Evolutionary conservation across 2,113 vertebrate species (phyloP), one percentile per base, ranked within the genome.

Genomic region (Cephalopholis sonnerati): DNA sequence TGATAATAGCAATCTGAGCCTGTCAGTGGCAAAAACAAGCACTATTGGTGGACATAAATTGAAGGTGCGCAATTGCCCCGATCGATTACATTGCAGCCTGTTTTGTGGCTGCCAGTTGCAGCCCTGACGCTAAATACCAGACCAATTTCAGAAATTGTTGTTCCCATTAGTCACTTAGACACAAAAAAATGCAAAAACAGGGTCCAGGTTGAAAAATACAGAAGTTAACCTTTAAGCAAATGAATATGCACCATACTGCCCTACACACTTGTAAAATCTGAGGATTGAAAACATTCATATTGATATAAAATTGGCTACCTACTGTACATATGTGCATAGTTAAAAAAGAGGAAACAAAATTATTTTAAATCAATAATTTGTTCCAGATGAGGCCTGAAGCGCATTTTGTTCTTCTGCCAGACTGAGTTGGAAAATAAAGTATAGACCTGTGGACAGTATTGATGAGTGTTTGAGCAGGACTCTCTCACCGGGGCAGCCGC

Each of bases 381-480:
- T 61, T 84, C 54, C 64, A 77, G 51, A 71, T 39, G 63, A 25
- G 66, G 41, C 39, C 24, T 50, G 11, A 16, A 59, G 71, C 24
- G n/a, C 1, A 4, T 57, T 54, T 74, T 1, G 10, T 61, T 78
- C 48, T 36, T 32, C 67, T 76, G 59, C 25, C 74, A 41, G 57
- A 9, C 10, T 48, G 70, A 54, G 48, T 22, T 57, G 44, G 79
- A 77, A 84, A 75, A 73, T 58, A 44, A 59, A 66, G 9, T 53
- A 58, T 24, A 66, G 66, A 74, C 53, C 53, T 77, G 50, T 64
- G 48, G 76, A 67, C 41, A n/a, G 32, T 72, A 57, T 67, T 32
- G 74, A 79, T 36, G 70, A 36, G 48, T 32, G 18, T 66, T 13
- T 55, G 57, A 32, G 68, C 55, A 16, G 59, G 24, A 32, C 55